Base-by-base conservation (phyloP, 92 coral and sea anemone genomes). In the Phenganax subtilis region DNA sequence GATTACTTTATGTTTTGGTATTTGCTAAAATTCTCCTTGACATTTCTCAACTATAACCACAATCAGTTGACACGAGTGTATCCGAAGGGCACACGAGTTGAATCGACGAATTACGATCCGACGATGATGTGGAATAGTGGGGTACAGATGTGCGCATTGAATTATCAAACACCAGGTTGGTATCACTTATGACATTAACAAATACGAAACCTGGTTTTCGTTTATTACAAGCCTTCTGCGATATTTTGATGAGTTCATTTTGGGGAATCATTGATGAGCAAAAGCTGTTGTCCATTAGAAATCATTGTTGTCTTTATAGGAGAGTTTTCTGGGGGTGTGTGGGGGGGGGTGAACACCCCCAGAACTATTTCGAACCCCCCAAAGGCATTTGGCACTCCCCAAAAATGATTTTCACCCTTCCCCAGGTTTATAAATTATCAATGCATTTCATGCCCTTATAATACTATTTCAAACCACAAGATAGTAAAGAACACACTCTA, bases 81-180 rank as follows among this genome's bases (percentile, higher is more conserved):
- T 73, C 98, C 98, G 56, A 93, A 92, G 72, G 98, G 98, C 55
- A 93, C 93, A 84, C 84, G 98, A 76, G 90, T 93, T 51, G 98
- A 93, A 58, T 93, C 98, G 14, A 91, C 98, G 9, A 93, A 93
- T 81, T 93, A 93, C 80, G 98, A 93, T 72, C 98, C 98, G 30
- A 76, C 85, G 37, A 71, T 89, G 89, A 88, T 93, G 97, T 93
- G 98, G 98, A 88, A 89, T 74, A 85, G 91, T 66, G 98, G 98
- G 20, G 98, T 92, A 7, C 98, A 93, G 70, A 75, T 93, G 84
- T 87, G 96, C 81, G 98, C 98, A 1, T 82, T 93, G 55, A 93
- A 93, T 72, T 93, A 91, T 64, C 98, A 93, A 78, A 93, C 98
- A 56, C 92, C 98, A 87, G 98, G 98, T 93, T 80, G 74, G 70